Conservation (phyloP, 2,113 vertebrate genomes). For the Aptenodytes forsteri region DNA sequence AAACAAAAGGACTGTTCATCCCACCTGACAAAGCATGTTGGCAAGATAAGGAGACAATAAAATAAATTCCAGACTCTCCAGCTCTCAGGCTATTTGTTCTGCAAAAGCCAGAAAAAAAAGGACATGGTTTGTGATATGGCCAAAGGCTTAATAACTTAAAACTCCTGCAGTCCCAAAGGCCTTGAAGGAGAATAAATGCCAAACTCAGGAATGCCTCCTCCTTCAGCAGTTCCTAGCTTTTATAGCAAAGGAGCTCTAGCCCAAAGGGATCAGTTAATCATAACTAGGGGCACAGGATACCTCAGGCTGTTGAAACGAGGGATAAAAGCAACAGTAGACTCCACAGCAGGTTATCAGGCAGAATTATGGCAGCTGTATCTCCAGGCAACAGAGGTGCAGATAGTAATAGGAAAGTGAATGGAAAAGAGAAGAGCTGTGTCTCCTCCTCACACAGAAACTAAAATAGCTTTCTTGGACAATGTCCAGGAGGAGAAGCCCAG, state of each 20-base stretch:
- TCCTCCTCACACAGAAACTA: neutral
- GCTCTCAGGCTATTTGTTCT: neutral
- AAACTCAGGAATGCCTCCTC: neutral
- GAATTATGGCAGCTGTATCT: neutral
- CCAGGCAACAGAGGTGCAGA: neutral
- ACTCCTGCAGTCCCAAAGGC: neutral
- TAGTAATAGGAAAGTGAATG: neutral
- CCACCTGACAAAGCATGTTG: neutral
- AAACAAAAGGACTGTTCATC: neutral
- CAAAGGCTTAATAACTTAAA: neutral
- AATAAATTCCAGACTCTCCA: neutral
- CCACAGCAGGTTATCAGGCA: neutral
- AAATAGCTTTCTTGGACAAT: neutral
- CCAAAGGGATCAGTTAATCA: neutral
- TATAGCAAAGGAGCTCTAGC: neutral
- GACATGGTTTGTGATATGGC: neutral
- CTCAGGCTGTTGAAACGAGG: neutral
- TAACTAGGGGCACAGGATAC: neutral
- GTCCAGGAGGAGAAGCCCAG: neutral
- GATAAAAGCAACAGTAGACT: neutral
- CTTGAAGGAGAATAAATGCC: neutral
- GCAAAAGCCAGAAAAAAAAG: neutral
- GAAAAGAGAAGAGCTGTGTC: neutral
- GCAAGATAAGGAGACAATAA: neutral
- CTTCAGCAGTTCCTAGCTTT: neutral